Percentiles rank a stretch among this genome's conserved stretches.
These are phyloP conservation scores for Seladonia tumulorum DNA, from an alignment of 2,888 invertebrate genomes.

Conservation along the genomic window DNA sequence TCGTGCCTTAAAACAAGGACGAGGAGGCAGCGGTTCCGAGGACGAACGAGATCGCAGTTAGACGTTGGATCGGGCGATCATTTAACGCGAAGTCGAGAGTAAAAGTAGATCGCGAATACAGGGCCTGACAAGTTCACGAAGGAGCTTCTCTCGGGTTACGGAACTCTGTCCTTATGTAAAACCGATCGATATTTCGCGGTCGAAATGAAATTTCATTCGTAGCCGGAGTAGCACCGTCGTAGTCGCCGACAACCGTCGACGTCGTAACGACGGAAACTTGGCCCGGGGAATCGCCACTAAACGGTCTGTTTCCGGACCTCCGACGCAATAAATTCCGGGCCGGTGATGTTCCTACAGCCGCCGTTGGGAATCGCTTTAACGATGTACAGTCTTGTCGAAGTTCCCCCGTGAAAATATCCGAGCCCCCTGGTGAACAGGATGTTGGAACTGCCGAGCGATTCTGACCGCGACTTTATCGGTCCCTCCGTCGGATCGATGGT, in stretches of 20 bases:
- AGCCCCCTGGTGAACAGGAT: not conserved
- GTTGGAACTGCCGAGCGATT: not conserved
- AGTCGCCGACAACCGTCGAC: slow-evolving; percentile 23
- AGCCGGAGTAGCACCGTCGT: not conserved
- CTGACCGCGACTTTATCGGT: not conserved
- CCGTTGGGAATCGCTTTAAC: slow-evolving; percentile 45
- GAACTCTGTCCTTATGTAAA: not conserved
- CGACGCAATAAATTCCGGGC: slow-evolving; percentile 39
- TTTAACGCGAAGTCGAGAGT: no score
- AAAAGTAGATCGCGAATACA: not conserved
- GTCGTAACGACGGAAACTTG: slow-evolving; percentile 52
- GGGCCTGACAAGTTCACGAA: not conserved
- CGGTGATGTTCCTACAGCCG: slow-evolving; percentile 31
- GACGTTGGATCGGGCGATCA: not conserved
- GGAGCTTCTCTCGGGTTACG: not conserved
- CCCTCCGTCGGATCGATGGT: not conserved
- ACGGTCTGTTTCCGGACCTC: slow-evolving; percentile 42
- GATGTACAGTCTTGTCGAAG: slow-evolving; percentile 21
- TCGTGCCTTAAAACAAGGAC: not conserved
- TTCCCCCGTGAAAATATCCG: slow-evolving; percentile 23
- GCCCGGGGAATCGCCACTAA: slow-evolving; percentile 43
- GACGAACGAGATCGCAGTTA: not conserved
- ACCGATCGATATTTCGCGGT: slow-evolving; percentile 22
- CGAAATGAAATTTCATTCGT: slow-evolving; percentile 36
- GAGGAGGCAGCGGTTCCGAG: not conserved